Conservation (phyloP, 1,140 invertebrate genomes). For the Aleiodes sp. region DNA sequence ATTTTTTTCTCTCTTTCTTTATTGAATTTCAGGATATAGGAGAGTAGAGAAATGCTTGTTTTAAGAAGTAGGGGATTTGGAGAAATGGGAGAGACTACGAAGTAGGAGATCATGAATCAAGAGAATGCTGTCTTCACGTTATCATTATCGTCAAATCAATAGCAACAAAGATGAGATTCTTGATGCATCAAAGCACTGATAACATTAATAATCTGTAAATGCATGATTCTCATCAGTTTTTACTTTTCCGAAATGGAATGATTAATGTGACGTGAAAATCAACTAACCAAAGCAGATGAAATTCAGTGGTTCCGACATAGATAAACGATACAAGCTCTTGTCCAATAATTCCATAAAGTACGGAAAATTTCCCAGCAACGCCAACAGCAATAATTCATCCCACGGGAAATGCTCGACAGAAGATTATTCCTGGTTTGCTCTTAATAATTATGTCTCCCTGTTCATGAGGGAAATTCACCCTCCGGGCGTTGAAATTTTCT, state of each 20-base stretch:
- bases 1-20: neutral
- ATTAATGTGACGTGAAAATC: too few species aligned
- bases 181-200: too few species aligned
- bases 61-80: conserved; percentile 4
- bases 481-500: conserved; percentile 54
- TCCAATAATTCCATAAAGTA: neutral
- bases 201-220: too few species aligned
- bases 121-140: too few species aligned
- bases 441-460: conserved; percentile 49
- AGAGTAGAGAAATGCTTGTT: neutral
- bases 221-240: too few species aligned
- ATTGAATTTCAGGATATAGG: neutral
- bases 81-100: neutral
- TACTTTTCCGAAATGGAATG: too few species aligned
- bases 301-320: neutral
- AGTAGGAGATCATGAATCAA: neutral
- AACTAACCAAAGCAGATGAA: too few species aligned
- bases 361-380: neutral
- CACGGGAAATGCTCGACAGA: conserved; percentile 23
- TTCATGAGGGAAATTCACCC: conserved; percentile 53
- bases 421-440: conserved; percentile 28
- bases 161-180: too few species aligned
- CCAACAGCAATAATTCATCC: conserved; percentile 29
- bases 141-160: too few species aligned
- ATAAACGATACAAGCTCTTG: neutral